A percentile compares a stretch with the other conserved stretches of the same genome.
Evolutionary conservation across 2,113 vertebrate species (phyloP).

Genomic region (Piprites chloris): DNA sequence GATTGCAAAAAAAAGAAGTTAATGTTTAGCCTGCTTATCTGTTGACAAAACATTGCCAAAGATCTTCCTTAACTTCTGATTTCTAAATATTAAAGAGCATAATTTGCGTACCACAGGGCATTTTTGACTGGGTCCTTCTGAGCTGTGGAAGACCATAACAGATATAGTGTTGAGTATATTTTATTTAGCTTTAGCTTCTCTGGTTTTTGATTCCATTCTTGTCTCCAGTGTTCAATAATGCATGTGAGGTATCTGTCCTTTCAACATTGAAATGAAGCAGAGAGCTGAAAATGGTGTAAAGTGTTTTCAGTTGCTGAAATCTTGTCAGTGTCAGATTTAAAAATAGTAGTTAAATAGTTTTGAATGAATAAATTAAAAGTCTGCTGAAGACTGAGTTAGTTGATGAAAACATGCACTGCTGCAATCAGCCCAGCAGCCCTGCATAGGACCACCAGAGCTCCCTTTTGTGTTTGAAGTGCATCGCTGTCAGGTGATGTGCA

Average conservation of each 20-base stretch:
- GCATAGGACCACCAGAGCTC: neutral
- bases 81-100: neutral
- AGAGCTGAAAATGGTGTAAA: neutral
- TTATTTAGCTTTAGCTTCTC: neutral
- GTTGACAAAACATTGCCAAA: slow-evolving; percentile 62
- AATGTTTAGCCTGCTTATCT: slow-evolving; percentile 62
- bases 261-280: fast-evolving
- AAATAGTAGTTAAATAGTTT: neutral
- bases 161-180: neutral
- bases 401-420: neutral
- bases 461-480: neutral
- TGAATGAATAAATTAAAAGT: neutral
- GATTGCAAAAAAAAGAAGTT: slow-evolving; percentile 49
- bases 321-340: neutral
- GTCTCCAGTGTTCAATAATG: neutral
- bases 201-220: neutral
- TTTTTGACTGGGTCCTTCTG: neutral
- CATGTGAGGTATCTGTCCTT: neutral
- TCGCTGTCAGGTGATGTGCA: neutral
- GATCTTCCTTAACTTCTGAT: slow-evolving; percentile 32
- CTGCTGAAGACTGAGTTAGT: neutral
- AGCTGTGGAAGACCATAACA: neutral
- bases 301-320: neutral
- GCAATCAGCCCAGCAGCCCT: neutral
- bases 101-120: neutral